These are phyloP conservation scores for Cephus nigrinus DNA, from an alignment of 2,888 invertebrate species.

Conservation along the genomic window DNA sequence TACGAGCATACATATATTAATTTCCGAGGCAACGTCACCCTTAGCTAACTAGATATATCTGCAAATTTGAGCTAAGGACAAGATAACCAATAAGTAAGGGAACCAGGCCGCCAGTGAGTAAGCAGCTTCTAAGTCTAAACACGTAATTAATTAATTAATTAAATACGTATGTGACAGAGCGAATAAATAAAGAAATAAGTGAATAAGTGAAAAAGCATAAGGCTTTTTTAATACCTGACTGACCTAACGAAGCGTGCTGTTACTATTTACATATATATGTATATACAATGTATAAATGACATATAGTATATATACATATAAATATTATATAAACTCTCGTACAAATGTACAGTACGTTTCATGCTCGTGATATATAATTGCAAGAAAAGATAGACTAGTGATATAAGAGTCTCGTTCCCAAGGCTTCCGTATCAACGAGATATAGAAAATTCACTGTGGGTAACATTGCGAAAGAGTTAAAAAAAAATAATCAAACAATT, in stretches of 20 bases:
- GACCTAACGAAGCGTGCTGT: constrained; percentile 61
- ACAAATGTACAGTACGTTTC: neutral
- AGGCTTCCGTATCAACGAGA: neutral
- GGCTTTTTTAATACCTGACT: constrained; percentile 46
- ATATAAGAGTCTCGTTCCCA: neutral
- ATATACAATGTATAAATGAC: neutral
- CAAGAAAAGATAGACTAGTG: neutral
- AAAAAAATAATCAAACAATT: neutral
- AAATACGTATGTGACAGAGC: neutral
- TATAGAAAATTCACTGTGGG: neutral
- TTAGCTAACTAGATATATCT: neutral
- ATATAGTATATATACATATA: constrained; percentile 35
- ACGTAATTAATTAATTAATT: constrained; percentile 48
- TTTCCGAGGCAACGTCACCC: neutral
- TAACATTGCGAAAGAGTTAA: neutral
- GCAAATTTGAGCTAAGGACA: neutral
- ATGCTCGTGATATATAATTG: neutral
- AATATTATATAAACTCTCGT: constrained; percentile 7
- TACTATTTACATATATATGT: constrained; percentile 54
- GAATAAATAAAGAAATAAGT: constrained; percentile 34
- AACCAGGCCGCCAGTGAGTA: constrained; percentile 21
- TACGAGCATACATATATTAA: neutral
- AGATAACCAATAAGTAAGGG: neutral
- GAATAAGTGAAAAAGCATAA: constrained; percentile 32
- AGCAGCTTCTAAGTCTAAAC: constrained; percentile 56